Conservation (phyloP, 1,140 invertebrate species). For the Temnothorax curvispinosus region DNA sequence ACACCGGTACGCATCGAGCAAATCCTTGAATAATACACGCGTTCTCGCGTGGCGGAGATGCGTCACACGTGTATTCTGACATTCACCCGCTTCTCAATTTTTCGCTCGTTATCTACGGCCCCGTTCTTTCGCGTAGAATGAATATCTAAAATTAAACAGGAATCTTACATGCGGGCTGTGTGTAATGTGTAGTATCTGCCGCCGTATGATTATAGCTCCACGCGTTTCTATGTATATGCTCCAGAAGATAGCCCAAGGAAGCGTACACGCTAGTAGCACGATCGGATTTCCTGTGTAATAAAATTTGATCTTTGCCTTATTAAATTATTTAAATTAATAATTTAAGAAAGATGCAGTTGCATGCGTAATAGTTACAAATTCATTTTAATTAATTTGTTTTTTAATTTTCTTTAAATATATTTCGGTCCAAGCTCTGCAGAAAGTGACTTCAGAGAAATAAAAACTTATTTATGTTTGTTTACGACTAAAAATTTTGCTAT, state of each 20-base stretch:
- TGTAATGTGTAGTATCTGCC: not conserved
- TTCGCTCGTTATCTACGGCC: slow-evolving; percentile 49
- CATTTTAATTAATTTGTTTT: not conserved
- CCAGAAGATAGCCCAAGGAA: not conserved
- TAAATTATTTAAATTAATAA: not conserved
- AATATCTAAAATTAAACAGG: slow-evolving; percentile 64
- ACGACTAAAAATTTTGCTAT: not conserved
- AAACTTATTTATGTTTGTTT: not conserved
- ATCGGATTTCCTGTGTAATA: not conserved
- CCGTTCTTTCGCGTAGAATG: slow-evolving; percentile 7
- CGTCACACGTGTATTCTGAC: slow-evolving; percentile 3
- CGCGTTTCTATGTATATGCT: not conserved
- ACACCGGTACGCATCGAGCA: not conserved
- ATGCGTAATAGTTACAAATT: not conserved
- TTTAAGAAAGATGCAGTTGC: not conserved
- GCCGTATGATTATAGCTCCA: not conserved
- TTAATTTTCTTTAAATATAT: not conserved
- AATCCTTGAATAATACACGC: slow-evolving; percentile 20
- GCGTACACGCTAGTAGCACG: too few species aligned
- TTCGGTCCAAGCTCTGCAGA: not conserved
- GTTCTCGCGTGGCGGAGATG: not conserved
- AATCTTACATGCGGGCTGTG: slow-evolving; percentile 9
- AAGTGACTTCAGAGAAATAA: not conserved
- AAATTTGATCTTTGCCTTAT: not conserved
- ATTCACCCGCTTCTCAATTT: slow-evolving; percentile 60